These are phyloP conservation scores for Oreohelix idahoensis DNA, from an alignment of 1,140 invertebrate genomes.

Conservation along the genomic window DNA sequence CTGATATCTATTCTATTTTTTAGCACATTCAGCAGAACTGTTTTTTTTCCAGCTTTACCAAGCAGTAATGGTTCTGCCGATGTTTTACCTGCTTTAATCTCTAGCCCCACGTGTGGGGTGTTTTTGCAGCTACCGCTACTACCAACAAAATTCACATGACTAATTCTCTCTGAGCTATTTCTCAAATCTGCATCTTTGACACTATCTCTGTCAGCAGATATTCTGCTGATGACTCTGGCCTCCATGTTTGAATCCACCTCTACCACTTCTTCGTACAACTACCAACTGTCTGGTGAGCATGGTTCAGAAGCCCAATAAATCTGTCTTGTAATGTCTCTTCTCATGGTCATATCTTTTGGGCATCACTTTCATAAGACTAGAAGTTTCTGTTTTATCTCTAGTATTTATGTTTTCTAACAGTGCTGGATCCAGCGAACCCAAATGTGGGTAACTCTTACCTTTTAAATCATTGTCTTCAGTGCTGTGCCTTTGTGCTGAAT, in stretches of 20 bases:
- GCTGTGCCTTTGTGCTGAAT: slow-evolving; percentile 6
- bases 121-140: not conserved
- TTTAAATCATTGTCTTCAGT: slow-evolving; percentile 3
- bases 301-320: not conserved
- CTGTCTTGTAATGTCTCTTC: not conserved
- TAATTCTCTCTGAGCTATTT: not conserved
- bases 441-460: slow-evolving; percentile 16
- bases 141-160: not conserved
- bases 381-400: not conserved
- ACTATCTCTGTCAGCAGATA: not conserved
- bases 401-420: not conserved
- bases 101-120: not conserved
- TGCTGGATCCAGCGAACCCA: not conserved
- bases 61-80: not conserved
- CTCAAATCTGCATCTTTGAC: not conserved
- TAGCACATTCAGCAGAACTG: not conserved
- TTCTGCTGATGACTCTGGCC: slow-evolving; percentile 4
- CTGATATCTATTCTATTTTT: not conserved
- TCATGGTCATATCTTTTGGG: not conserved
- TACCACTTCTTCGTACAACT: slow-evolving; percentile 35
- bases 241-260: not conserved
- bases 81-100: not conserved
- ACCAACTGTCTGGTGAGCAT: slow-evolving; percentile 14
- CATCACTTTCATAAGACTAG: not conserved
- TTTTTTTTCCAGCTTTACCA: not conserved